These are phyloP conservation scores for Tangara arthus DNA, from an alignment of 2,797 vertebrate species.

Conservation along the genomic window DNA sequence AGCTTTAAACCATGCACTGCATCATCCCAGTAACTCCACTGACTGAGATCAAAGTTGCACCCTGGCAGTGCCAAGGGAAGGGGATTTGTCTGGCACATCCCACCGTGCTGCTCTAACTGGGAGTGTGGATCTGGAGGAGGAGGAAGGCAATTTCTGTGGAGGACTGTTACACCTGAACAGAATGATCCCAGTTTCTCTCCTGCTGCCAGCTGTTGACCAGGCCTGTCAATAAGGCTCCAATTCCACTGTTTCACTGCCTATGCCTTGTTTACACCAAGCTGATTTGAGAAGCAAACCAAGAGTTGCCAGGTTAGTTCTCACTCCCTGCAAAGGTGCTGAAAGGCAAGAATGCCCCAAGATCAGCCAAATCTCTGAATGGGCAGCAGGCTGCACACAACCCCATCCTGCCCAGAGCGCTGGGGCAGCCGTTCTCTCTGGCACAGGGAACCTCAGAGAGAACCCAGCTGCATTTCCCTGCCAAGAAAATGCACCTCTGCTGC, in stretches of 20 bases:
- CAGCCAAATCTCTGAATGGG: background rate
- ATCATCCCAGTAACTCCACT: background rate
- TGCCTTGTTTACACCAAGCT: background rate
- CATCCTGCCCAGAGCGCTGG: background rate
- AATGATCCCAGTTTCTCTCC: background rate
- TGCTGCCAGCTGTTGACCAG: background rate
- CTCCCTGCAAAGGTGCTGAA: background rate
- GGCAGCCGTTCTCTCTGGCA: background rate
- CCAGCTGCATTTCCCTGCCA: background rate
- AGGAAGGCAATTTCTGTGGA: background rate
- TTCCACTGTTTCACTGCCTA: background rate
- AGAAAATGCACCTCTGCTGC: background rate
- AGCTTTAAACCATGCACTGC: background rate
- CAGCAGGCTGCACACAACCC: background rate
- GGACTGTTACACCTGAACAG: background rate
- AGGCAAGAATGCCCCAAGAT: background rate
- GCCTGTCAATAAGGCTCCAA: background rate
- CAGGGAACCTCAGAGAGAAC: background rate
- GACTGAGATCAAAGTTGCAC: background rate
- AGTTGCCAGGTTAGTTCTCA: background rate
- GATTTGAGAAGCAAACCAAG: background rate
- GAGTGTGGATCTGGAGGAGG: background rate
- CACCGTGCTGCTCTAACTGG: background rate
- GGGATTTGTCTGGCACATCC: background rate
- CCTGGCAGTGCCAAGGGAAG: background rate